These are phyloP conservation scores for Orchestes rusci DNA, from an alignment of 2,888 invertebrate species.

Conservation along the genomic window DNA sequence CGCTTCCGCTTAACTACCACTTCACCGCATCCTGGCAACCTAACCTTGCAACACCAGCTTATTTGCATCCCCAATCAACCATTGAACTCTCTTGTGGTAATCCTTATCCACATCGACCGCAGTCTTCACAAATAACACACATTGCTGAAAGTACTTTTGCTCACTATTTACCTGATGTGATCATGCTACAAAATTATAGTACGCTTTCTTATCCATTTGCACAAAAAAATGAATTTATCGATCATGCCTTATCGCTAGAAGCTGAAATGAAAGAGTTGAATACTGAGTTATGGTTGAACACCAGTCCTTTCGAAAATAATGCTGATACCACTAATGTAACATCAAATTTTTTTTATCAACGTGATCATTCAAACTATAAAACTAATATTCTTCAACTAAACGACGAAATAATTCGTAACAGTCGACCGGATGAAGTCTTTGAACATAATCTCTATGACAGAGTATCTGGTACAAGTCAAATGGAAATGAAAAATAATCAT, in stretches of 20 bases:
- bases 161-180: constrained; percentile 31
- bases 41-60: constrained; percentile 29
- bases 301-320: constrained; percentile 16
- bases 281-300: constrained; percentile 26
- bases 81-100: constrained; percentile 23
- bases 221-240: constrained; percentile 24
- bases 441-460: constrained; percentile 23
- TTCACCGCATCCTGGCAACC: constrained; percentile 36
- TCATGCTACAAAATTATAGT: constrained; percentile 35
- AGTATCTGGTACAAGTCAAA: constrained; percentile 9
- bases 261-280: constrained; percentile 27
- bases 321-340: constrained; percentile 7
- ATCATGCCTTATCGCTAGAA: constrained; percentile 18
- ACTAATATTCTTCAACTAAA: constrained; percentile 23
- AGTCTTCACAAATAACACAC: constrained; percentile 22
- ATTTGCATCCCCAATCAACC: constrained; percentile 17
- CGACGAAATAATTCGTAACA: constrained; percentile 23
- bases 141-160: constrained; percentile 15
- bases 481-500: too few relatives aligned
- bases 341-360: constrained; percentile 23
- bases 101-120: constrained; percentile 26
- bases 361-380: constrained; percentile 30
- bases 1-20: constrained; percentile 39
- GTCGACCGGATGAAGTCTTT: constrained; percentile 28
- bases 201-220: too few relatives aligned